Evolutionary conservation across 2,797 vertebrate species (phyloP).

Genomic region (Coranthus polyacanthus): DNA sequence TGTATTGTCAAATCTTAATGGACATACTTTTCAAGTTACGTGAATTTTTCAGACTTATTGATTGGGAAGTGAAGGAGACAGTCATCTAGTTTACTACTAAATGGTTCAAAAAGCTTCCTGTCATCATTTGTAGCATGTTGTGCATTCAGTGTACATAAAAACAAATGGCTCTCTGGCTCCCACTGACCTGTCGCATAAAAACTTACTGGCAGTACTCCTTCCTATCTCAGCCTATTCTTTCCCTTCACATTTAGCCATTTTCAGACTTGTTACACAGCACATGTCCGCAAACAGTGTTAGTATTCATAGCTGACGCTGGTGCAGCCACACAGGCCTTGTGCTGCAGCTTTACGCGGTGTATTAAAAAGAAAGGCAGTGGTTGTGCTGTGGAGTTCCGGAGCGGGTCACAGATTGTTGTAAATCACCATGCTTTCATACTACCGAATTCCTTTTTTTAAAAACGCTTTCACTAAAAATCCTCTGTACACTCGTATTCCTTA

Average conservation of each 20-base stretch:
- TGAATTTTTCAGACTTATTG: slow-evolving; percentile 49
- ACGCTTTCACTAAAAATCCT: slow-evolving; percentile 16
- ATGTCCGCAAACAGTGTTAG: slow-evolving; percentile 62
- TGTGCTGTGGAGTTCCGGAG: slow-evolving; percentile 36
- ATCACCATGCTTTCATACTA: slow-evolving; percentile 42
- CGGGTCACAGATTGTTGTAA: slow-evolving; percentile 54
- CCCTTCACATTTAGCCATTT: slow-evolving; percentile 37
- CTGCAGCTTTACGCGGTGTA: slow-evolving; percentile 62
- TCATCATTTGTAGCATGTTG: not conserved
- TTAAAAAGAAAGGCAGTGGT: slow-evolving; percentile 51
- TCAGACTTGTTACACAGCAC: slow-evolving; percentile 61
- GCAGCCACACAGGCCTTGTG: slow-evolving; percentile 69
- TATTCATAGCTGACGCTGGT: slow-evolving; percentile 71
- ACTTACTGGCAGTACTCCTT: slow-evolving; percentile 3
- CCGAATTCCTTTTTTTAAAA: slow-evolving; percentile 42
- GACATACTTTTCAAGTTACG: not conserved
- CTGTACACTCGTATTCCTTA: slow-evolving; percentile 5
- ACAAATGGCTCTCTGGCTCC: not conserved
- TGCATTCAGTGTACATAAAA: slow-evolving; percentile 6
- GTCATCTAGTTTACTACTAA: slow-evolving; percentile 5
- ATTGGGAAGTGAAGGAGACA: slow-evolving; percentile 20
- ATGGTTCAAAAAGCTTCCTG: not conserved
- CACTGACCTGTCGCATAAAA: slow-evolving; percentile 7
- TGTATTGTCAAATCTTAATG: not conserved
- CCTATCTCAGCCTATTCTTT: slow-evolving; percentile 8